These are phyloP conservation scores for Acrocyrtus sp. DNA, from an alignment of 2,888 invertebrate species.

Conservation along the genomic window DNA sequence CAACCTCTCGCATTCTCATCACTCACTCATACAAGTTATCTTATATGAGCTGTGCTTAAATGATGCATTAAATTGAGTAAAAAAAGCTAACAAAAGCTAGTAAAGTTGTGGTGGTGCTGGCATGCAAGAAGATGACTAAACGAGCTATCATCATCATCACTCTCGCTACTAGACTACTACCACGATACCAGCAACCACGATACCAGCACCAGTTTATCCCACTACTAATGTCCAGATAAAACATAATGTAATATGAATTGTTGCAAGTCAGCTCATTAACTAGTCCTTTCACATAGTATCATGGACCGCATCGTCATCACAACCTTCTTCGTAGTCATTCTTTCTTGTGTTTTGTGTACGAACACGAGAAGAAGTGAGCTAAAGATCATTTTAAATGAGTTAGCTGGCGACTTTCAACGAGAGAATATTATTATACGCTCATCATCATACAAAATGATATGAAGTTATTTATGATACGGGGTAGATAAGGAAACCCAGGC, in stretches of 20 bases:
- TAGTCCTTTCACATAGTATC: slow-evolving; percentile 30
- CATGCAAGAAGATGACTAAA: slow-evolving; percentile 13
- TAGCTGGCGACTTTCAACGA: slow-evolving; percentile 26
- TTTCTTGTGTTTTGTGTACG: neutral
- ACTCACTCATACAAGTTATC: too few species aligned
- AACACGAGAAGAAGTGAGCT: slow-evolving; percentile 11
- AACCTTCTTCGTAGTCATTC: slow-evolving; percentile 1
- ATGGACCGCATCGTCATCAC: too few species aligned
- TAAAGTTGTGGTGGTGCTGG: neutral
- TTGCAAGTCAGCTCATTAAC: slow-evolving; percentile 47
- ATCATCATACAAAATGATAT: too few species aligned
- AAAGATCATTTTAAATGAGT: slow-evolving; percentile 35
- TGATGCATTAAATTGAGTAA: slow-evolving; percentile 27
- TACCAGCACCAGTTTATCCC: slow-evolving; percentile 32
- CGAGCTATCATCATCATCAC: slow-evolving; percentile 31
- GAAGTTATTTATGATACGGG: too few species aligned
- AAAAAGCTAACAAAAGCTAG: neutral
- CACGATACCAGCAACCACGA: too few species aligned
- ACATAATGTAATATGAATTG: slow-evolving; percentile 42
- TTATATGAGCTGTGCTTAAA: neutral
- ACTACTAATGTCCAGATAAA: slow-evolving; percentile 45
- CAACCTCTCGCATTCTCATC: too few species aligned
- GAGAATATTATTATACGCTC: too few species aligned
- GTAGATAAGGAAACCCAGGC: too few species aligned
- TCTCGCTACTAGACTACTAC: too few species aligned